Evolutionary conservation across 2,888 invertebrate genomes (phyloP).

Genomic region (Leucania comma): DNA sequence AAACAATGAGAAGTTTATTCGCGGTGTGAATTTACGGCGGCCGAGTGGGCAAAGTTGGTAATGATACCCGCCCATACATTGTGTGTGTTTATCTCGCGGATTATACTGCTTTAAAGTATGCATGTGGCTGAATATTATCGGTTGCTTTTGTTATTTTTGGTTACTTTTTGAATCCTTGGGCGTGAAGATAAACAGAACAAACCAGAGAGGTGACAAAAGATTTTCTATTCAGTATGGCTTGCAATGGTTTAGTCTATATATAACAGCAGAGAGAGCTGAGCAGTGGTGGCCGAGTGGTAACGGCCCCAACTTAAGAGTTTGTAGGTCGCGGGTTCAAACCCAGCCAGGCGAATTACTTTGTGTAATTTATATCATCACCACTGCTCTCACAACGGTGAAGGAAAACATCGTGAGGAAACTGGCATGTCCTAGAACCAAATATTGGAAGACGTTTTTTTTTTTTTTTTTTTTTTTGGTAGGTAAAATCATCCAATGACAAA

Average conservation of each 20-base stretch:
- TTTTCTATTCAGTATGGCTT: neutral
- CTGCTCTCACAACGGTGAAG: too few relatives aligned
- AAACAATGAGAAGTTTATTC: conserved; percentile 56
- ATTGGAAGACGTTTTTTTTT: too few relatives aligned
- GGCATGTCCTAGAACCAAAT: too few relatives aligned
- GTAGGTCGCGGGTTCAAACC: too few relatives aligned
- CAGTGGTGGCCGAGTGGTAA: too few relatives aligned
- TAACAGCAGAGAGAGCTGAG: too few relatives aligned
- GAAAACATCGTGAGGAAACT: too few relatives aligned
- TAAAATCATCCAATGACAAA: too few relatives aligned
- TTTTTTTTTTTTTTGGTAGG: too few relatives aligned
- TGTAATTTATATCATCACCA: too few relatives aligned
- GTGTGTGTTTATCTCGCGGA: conserved; percentile 32
- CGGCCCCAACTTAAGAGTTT: too few relatives aligned
- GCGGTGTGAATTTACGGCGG: conserved; percentile 50
- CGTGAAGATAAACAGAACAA: neutral
- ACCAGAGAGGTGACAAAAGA: neutral
- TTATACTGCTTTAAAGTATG: conserved; percentile 24
- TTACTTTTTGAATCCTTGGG: neutral
- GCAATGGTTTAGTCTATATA: neutral
- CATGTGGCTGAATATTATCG: conserved; percentile 9
- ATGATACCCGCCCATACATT: conserved; percentile 34
- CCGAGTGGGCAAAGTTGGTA: conserved; percentile 54
- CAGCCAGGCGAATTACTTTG: too few relatives aligned
- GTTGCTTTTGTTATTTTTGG: neutral